Evolutionary conservation across 2,113 vertebrate species (phyloP), one percentile per base, ranked within the genome.

Genomic region (Genyomyrus donnyi): DNA sequence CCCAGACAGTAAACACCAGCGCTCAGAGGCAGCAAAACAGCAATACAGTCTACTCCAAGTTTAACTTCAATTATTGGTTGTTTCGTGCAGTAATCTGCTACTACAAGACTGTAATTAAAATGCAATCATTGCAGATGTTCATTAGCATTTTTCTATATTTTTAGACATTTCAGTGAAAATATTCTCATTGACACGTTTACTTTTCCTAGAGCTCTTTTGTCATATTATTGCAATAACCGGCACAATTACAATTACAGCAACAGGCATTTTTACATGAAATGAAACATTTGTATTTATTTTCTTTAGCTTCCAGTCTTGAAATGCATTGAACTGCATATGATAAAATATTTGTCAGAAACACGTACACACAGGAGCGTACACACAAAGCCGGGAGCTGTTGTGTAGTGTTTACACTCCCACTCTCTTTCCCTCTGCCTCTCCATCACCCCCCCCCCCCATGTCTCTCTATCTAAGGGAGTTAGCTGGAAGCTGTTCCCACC

Each of bases 401-500:
- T 91, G 90, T 93, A 92, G 93, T 93, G 94, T 93, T 93, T 92
- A 87, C 90, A 91, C 94, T 93, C 94, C 94, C 93, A 94, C 94
- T 94, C 93, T 88, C 90, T 93, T 91, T 93, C 93, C 92, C 93
- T 91, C 93, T 94, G 21, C 46, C 89, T 88, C 89, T 85, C n/a
- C 31, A 19, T 87, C 84, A 24, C 56, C 31, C 89, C 46, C 89
- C 46, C 58, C 49, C 10, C 31, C 46, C 11, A 46, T 89, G 31
- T 21, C 50, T 89, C 49, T 66, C 84, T 90, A 27, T 87, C 56
- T 87, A 84, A 94, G 93, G 93, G 93, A 91, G 93, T 93, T 94
- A 94, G 95, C 95, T 95, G 87, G 94, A 94, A 95, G 95, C 95
- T 94, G 92, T 93, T 94, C 90, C 94, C 95, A 88, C 95, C 96